These are phyloP conservation scores for Caenorhabditis becei DNA, from an alignment of 2,888 invertebrate genomes.

Conservation along the genomic window DNA sequence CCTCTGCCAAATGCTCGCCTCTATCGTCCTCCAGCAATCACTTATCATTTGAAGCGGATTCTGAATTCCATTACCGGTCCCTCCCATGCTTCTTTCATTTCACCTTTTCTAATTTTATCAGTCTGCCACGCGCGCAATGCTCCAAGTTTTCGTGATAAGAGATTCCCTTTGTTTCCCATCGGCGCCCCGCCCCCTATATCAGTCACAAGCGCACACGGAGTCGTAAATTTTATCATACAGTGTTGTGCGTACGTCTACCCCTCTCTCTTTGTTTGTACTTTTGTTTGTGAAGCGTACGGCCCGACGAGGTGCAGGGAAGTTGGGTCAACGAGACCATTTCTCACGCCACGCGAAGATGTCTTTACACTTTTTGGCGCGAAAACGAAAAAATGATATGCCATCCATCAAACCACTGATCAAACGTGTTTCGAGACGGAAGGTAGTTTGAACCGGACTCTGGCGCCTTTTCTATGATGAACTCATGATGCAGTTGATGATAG, in stretches of 20 bases:
- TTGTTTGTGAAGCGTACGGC: constrained; percentile 30
- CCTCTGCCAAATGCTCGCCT: constrained; percentile 95
- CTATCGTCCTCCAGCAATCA: constrained; percentile 94
- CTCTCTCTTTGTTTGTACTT: constrained; percentile 47
- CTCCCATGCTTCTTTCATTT: neutral
- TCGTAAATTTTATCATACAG: constrained; percentile 57
- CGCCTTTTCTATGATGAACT: constrained; percentile 1
- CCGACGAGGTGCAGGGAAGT: neutral
- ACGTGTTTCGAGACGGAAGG: constrained; percentile 23
- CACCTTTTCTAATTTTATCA: constrained; percentile 6
- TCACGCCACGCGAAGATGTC: constrained; percentile 7
- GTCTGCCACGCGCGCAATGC: constrained; percentile 4
- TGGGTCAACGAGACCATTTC: constrained; percentile 34
- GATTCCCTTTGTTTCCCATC: constrained; percentile 38
- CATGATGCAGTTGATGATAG: constrained; percentile 12
- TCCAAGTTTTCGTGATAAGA: constrained; percentile 30
- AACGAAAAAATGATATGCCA: neutral
- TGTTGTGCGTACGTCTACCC: constrained; percentile 29
- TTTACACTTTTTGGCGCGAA: constrained; percentile 9
- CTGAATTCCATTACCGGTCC: constrained; percentile 14
- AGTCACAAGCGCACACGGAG: constrained; percentile 17
- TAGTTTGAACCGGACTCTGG: constrained; percentile 48
- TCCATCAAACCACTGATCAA: constrained; percentile 5
- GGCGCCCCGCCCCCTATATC: constrained; percentile 26
- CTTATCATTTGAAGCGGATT: too few species aligned